Evolutionary conservation across 2,113 vertebrate genomes (phyloP).

Genomic region (Chloropsis cyanopogon): DNA sequence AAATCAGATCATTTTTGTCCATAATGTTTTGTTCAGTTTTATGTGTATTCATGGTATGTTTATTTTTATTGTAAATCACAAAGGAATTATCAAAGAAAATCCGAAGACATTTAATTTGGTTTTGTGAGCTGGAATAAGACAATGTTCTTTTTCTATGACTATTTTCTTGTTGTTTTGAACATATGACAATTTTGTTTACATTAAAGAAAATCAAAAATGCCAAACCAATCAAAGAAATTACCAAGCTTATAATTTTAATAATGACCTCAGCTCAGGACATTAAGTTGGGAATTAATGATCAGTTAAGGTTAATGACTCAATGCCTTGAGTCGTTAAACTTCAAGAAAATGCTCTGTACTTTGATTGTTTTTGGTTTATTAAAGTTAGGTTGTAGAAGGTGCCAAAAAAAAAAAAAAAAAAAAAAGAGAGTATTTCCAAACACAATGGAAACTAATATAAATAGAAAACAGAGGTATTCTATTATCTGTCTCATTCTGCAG

Average conservation of each 20-base stretch:
- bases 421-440: neutral
- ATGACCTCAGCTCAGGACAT: slow-evolving; percentile 66
- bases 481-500: neutral
- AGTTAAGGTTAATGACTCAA: slow-evolving; percentile 69
- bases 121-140: neutral
- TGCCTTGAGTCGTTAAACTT: slow-evolving; percentile 61
- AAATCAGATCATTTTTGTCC: neutral
- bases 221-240: slow-evolving; percentile 48
- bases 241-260: slow-evolving; percentile 62
- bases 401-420: neutral
- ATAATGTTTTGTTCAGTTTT: slow-evolving; percentile 12
- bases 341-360: slow-evolving; percentile 51
- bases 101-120: neutral
- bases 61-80: slow-evolving; percentile 50
- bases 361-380: slow-evolving; percentile 58
- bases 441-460: neutral
- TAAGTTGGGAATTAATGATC: slow-evolving; percentile 68
- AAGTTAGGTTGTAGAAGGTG: slow-evolving; percentile 6
- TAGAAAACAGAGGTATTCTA: neutral
- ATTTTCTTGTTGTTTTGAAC: neutral
- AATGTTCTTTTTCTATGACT: neutral
- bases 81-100: neutral
- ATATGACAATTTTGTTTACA: neutral
- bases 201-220: neutral
- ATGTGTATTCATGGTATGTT: slow-evolving; percentile 42